phyloP scores from a whole-genome alignment of 2,797 vertebrate species.

The Chloroceryle amazona region DNA sequence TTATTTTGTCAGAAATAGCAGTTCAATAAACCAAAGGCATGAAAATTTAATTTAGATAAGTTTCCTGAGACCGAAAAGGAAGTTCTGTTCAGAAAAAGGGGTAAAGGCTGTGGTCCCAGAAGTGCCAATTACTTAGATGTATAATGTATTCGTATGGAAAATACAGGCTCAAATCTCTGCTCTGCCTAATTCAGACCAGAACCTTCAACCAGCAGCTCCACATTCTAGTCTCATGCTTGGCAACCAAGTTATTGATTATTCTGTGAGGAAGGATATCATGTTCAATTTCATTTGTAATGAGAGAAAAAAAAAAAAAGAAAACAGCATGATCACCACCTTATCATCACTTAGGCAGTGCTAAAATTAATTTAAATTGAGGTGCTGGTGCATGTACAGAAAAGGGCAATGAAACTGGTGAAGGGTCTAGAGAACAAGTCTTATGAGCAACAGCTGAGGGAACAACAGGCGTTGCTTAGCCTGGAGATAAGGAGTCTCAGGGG shows the following conservation, averaged over 20 bases:
- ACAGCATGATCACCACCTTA: neutral
- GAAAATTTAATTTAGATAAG: neutral
- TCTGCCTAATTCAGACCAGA: neutral
- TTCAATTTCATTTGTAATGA: neutral
- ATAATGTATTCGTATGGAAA: neutral
- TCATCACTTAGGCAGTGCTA: neutral
- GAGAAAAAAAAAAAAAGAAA: neutral
- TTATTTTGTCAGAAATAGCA: neutral
- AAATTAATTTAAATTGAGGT: no score
- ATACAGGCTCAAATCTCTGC: neutral
- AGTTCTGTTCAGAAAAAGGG: neutral
- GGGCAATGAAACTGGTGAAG: no score
- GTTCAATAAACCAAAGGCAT: neutral
- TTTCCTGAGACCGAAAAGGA: neutral
- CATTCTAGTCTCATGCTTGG: neutral
- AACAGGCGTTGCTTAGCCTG: no score
- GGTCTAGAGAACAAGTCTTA: no score
- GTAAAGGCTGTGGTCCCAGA: neutral
- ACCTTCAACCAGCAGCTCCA: neutral
- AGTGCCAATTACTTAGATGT: neutral
- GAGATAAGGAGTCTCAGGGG: no score
- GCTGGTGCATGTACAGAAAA: no score
- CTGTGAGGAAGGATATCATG: neutral
- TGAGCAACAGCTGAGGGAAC: no score
- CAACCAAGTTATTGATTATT: neutral